Percentiles rank a stretch among this genome's conserved stretches.
These are phyloP conservation scores for Myrmecobius fasciatus DNA, from an alignment of 2,113 vertebrate species.

Conservation along the genomic window DNA sequence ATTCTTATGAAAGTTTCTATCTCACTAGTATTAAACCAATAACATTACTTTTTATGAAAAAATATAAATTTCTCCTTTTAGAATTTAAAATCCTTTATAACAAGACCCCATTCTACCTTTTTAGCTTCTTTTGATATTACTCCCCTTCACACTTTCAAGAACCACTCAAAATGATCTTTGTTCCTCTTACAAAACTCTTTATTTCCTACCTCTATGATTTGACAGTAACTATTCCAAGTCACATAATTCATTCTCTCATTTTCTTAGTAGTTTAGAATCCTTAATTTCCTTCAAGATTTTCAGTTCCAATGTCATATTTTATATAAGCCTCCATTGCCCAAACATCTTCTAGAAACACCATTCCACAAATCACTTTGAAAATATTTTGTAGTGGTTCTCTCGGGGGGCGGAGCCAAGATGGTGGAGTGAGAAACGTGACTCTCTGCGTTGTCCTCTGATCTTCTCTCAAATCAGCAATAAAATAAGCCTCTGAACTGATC, in stretches of 20 bases:
- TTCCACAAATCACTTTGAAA: neutral
- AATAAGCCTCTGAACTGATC: too few species aligned
- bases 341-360: neutral
- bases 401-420: too few species aligned
- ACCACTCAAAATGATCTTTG: neutral
- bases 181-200: neutral
- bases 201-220: neutral
- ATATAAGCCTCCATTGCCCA: neutral
- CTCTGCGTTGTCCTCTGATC: too few species aligned
- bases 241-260: neutral
- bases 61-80: neutral
- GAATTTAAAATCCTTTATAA: neutral
- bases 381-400: neutral
- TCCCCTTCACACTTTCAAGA: neutral
- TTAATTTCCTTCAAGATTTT: neutral
- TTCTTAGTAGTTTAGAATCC: neutral
- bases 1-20: neutral
- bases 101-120: neutral
- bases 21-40: too few species aligned
- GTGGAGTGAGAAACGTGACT: too few species aligned
- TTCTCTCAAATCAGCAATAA: too few species aligned
- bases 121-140: neutral
- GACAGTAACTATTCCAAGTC: neutral
- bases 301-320: neutral
- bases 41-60: neutral